These are phyloP conservation scores for Autographa pulchrina DNA, from an alignment of 2,888 invertebrate genomes.

Conservation along the genomic window DNA sequence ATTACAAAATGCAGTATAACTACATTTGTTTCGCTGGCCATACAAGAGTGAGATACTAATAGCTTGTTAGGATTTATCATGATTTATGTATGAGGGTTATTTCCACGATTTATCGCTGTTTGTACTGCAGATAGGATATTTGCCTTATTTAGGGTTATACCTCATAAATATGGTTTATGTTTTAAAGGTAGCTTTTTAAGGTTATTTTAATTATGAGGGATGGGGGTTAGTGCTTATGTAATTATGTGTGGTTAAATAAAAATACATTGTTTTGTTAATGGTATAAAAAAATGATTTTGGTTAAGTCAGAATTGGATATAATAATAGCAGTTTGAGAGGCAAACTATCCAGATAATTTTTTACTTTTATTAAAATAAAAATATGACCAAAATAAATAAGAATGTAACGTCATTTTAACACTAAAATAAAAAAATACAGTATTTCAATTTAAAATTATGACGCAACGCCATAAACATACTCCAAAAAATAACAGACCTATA, in stretches of 20 bases:
- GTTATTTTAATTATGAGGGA: neutral
- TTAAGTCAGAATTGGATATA: no score
- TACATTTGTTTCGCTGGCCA: constrained; percentile 44
- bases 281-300: no score
- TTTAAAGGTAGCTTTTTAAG: neutral
- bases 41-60: constrained; percentile 38
- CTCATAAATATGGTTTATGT: constrained; percentile 12
- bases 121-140: constrained; percentile 21
- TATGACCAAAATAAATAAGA: no score
- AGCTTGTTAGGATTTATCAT: constrained; percentile 47
- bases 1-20: constrained; percentile 12
- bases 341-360: neutral
- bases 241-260: neutral
- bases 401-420: no score
- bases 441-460: neutral
- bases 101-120: constrained; percentile 40
- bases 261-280: no score
- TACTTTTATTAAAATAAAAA: neutral
- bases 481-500: neutral
- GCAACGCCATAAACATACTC: neutral
- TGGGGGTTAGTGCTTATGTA: neutral
- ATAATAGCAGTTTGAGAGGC: no score
- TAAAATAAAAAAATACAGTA: neutral
- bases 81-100: constrained; percentile 45
- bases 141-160: constrained; percentile 22